A percentile compares a stretch with the other conserved stretches of the same genome.
These are phyloP conservation scores for Drosophila robusta DNA, from an alignment of 2,888 invertebrate genomes.

Conservation along the genomic window DNA sequence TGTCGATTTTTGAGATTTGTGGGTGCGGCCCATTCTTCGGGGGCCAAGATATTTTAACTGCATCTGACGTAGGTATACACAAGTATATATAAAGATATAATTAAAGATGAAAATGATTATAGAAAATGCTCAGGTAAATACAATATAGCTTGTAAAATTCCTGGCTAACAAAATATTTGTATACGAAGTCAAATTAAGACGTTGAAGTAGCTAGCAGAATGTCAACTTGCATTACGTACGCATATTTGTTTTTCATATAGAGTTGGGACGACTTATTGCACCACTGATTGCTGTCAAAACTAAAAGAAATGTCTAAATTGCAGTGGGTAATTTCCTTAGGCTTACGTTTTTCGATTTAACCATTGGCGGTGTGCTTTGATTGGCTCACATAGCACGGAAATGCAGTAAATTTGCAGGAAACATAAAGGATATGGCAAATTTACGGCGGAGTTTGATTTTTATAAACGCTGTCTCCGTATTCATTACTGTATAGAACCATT, in stretches of 20 bases:
- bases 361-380: slow-evolving; percentile 44
- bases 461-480: background rate
- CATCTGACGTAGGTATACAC: background rate
- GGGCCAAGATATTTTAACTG: background rate
- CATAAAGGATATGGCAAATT: slow-evolving; percentile 59
- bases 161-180: background rate
- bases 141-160: background rate
- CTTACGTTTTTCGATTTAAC: slow-evolving; percentile 15
- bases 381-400: slow-evolving; percentile 45
- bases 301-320: slow-evolving; percentile 7
- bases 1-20: background rate
- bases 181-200: no score
- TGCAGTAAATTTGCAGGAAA: slow-evolving; percentile 65
- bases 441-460: slow-evolving; percentile 51
- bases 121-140: no score
- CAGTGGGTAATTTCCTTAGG: slow-evolving; percentile 3
- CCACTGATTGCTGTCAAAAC: slow-evolving; percentile 29
- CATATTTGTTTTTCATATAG: background rate
- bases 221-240: background rate
- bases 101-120: no score
- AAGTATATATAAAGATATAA: no score
- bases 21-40: background rate
- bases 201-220: no score
- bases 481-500: no score
- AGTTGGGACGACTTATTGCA: slow-evolving; percentile 3